These are phyloP conservation scores for Deroplatys truncata DNA, from an alignment of 2,888 invertebrate genomes.

Conservation along the genomic window DNA sequence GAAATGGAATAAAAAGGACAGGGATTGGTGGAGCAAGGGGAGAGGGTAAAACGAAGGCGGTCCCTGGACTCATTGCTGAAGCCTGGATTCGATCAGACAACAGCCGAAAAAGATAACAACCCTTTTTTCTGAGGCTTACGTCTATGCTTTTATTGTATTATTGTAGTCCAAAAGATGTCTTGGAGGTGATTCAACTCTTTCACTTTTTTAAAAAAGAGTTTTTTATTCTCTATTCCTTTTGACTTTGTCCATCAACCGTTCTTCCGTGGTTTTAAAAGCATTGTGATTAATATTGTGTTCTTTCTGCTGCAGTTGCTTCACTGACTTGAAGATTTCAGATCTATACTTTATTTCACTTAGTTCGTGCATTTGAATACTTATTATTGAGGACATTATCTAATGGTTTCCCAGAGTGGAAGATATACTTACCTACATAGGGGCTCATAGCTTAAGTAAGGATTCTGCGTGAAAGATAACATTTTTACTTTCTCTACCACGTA, in stretches of 20 bases:
- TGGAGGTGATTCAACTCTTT: neutral
- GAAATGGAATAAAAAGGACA: neutral
- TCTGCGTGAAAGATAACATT: too few species aligned
- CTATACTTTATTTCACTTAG: neutral
- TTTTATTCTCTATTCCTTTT: neutral
- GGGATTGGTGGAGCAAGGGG: neutral
- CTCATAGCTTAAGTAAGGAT: too few species aligned
- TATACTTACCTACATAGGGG: too few species aligned
- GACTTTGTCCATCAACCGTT: neutral
- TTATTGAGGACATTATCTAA: too few species aligned
- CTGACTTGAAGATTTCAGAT: neutral
- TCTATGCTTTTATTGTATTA: neutral
- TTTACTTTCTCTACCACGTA: too few species aligned
- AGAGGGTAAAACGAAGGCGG: too few species aligned
- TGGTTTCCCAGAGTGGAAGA: too few species aligned
- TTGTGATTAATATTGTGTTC: neutral
- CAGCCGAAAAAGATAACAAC: neutral
- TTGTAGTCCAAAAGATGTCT: neutral
- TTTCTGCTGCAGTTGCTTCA: neutral
- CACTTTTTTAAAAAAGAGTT: neutral
- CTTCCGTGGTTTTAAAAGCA: neutral
- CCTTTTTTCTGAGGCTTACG: neutral
- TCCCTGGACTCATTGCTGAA: neutral
- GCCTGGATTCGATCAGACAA: neutral
- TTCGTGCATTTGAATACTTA: too few species aligned